These are phyloP conservation scores for Aphaenogaster floridana DNA, from an alignment of 1,140 invertebrate genomes.

Conservation along the genomic window DNA sequence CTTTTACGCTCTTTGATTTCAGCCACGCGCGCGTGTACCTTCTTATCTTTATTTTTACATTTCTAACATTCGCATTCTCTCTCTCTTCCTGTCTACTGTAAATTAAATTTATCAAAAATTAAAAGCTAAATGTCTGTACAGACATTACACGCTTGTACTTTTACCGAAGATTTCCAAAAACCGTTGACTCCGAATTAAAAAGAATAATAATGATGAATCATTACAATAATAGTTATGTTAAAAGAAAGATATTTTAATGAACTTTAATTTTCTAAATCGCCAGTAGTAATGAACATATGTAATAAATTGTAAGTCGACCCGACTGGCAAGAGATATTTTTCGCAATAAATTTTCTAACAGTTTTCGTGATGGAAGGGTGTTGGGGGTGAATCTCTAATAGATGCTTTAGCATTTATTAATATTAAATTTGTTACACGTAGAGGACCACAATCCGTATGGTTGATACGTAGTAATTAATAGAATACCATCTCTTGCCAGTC, in stretches of 20 bases:
- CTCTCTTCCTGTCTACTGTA: background rate
- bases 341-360: too few relatives aligned
- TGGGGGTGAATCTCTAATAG: too few relatives aligned
- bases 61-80: background rate
- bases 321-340: too few relatives aligned
- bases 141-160: background rate
- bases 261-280: too few relatives aligned
- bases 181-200: background rate
- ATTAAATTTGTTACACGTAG: too few relatives aligned
- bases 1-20: background rate
- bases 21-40: background rate
- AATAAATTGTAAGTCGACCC: too few relatives aligned
- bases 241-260: background rate
- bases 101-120: constrained; percentile 1
- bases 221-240: background rate
- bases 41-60: background rate
- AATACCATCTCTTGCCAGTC: too few relatives aligned
- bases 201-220: background rate
- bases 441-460: too few relatives aligned
- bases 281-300: too few relatives aligned
- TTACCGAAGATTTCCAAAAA: background rate
- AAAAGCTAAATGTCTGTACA: background rate
- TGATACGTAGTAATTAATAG: too few relatives aligned
- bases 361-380: too few relatives aligned
- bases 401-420: too few relatives aligned